Percentiles rank a stretch among this genome's conserved stretches.
phyloP scores from a whole-genome alignment of 2,888 invertebrate genomes.

The Cancer borealis region DNA sequence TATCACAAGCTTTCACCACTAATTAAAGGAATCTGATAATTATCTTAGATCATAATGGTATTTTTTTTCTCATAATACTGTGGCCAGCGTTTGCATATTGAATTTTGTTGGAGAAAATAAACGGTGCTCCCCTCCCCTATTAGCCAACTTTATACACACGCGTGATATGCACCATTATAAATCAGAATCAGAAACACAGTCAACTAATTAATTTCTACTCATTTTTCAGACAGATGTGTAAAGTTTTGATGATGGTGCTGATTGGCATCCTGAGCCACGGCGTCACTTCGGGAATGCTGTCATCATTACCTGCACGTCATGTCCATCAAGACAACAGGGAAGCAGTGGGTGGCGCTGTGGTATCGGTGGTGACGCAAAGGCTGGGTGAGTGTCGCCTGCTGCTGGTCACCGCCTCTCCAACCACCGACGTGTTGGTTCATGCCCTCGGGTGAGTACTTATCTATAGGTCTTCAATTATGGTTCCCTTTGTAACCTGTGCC shows the following conservation, averaged over 20 bases:
- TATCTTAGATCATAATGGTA: background rate
- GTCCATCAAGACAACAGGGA: background rate
- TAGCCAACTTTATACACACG: no score
- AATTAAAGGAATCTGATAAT: background rate
- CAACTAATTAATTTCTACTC: background rate
- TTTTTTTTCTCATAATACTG: background rate
- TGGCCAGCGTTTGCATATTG: background rate
- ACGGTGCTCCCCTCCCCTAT: no score
- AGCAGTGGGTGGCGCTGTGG: background rate
- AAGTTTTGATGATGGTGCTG: background rate
- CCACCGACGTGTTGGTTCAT: background rate
- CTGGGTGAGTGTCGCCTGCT: slow-evolving; percentile 2
- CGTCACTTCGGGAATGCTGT: background rate
- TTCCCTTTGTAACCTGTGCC: background rate
- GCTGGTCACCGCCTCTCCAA: background rate
- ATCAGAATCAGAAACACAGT: no score
- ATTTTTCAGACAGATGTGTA: background rate
- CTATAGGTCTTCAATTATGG: background rate
- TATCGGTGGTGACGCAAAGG: background rate
- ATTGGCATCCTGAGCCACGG: background rate
- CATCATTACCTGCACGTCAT: background rate
- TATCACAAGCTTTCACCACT: background rate
- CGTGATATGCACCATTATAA: no score
- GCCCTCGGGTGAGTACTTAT: background rate
- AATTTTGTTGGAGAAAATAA: background rate